Base-by-base conservation (phyloP, 2,113 vertebrate species). In the Corythaeola cristata region DNA sequence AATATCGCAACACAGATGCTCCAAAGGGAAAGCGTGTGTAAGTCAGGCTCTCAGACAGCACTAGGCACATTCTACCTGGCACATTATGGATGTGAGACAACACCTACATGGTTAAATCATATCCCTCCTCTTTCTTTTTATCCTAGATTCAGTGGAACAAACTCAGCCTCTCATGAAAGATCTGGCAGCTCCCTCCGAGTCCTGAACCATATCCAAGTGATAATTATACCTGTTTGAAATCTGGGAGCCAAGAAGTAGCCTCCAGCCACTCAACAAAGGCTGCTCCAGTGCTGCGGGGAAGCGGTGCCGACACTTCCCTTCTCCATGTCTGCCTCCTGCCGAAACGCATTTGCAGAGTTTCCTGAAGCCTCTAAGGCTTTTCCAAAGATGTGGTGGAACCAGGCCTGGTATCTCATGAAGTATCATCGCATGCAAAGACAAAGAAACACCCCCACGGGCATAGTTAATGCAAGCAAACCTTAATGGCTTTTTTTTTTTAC, bases 161-260 rank as follows among this genome's bases (percentile, higher is more conserved):
- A 88, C 58, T 92, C 47, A 86, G 15, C 20, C 59, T 50, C 30
- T 93, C 85, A 93, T 92, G 80, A 97, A 97, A 96, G 93, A 94
- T 33, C 84, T 97, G 97, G 96, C 96, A 96, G 80, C 90, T 96
- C 89, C 68, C 92, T 95, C 72, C 5, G 9, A 95, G 92, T 92
- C 26, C 93, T 97, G 97, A 97, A 97, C 49, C 16, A 59, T 62
- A 52, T 97, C 97, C 97, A 98, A 93, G 74, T 89, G 89, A 97
- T 97, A 97, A 98, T 98, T 97, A 96, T 7, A 89, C 69, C 87
- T 84, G 67, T 97, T 97, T 97, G 96, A 97, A 97, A 96, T 91
- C 33, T 0, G 3, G 73, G 89, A 98, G 85, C 80, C 3, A 23
- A 93, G 88, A 93, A 89, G 67, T 87, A 91, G 96, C 97, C 96